Base-by-base conservation (phyloP, 2,888 invertebrate genomes). In the Abscondita cerata region DNA sequence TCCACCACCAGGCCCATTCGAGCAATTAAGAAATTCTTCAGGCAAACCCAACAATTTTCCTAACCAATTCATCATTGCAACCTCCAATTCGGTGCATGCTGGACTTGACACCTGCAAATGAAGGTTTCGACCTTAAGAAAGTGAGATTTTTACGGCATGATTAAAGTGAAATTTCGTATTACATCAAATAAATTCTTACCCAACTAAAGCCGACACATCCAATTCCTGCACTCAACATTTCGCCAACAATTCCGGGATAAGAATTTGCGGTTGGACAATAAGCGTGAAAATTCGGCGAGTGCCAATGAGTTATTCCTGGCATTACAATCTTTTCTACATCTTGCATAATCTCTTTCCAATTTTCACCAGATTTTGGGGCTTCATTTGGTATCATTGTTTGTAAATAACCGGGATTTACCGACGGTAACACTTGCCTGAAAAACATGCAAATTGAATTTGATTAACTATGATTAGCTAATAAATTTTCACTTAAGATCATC, bases 261-360 rank as follows among this genome's bases (percentile, higher is more conserved):
- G 95, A 95, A 64, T 87, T 87, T n/a, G 88, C 94, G 0, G 93
- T 89, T 0, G 95, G 95, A 79, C 89, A 96, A 78, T 92, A 98
- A 0, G 95, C 96, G 76, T 96, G 94, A 82, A 98, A 97, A 70
- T 92, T 86, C 1, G 96, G 97, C 11, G 95, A 95, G 72, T 92
- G 91, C 97, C 97, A 97, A 73, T 96, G 95, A 0, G 96, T 96
- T 31, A 91, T 92, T 69, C 98, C 98, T 0, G 97, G 97, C 89
- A 97, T 90, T 68, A 98, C 92, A 55, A 92, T 86, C 69, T 88
- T 83, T 76, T 93, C 93, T 64, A 98, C 87, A 75, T 98, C 98
- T 62, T 87, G 85, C 73, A 98, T 85, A 12, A 98, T 87, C 20
- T 89, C 87, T 72, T 90, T 85, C 95, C 96, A 98, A 8, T 87